Evolutionary conservation across 2,888 invertebrate species (phyloP), one percentile per base, ranked within the genome.

Genomic region (Tryphoninae sp.): DNA sequence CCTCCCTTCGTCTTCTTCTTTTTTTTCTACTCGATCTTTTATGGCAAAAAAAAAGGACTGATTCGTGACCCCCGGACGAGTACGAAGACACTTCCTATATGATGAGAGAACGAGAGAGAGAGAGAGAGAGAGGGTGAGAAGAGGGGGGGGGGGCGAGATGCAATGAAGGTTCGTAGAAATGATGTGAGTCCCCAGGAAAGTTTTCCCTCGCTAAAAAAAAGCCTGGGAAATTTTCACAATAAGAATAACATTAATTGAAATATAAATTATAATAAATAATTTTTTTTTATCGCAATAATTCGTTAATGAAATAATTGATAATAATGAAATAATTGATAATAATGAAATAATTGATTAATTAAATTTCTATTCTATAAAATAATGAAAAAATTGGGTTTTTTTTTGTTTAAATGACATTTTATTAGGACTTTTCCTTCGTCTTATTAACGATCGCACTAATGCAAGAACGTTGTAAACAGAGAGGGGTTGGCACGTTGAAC

Each of bases 61-160:
- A 71, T 62, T 75, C 78, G 82, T 73, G 72, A 82, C 67, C 78
- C 33, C 75, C 40, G 74, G 69, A 64, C 72, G 68, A 68, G 22
- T 69, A 51, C 49, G 64, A 78, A 74, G 68, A 76, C 58, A 69
- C 73, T 73, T 73, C 59, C 62, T 49, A 53, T 26, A 61, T 51
- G n/a, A 22, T 23, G 59, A 22, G 69, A 16, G 45, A 75, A 23
- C 72, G 40, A 73, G 67, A 65, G 64, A 73, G 3, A 76, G 23
- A 73, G 67, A 59, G 61, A 51, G 71, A 58, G 59, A 73, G 45
- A 68, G 64, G 19, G 22, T 49, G 67, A 33, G 59, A 23, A 76
- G 23, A 73, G 67, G 64, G 71, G 51, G 59, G 68, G 45, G 64
- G 64, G 19, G 23, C 49, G 67, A 33, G 59, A 68, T 45, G 55